Percentiles rank a stretch among this genome's conserved stretches.
Conservation (phyloP, 2,113 vertebrate genomes). For the Hipposideros armiger region DNA sequence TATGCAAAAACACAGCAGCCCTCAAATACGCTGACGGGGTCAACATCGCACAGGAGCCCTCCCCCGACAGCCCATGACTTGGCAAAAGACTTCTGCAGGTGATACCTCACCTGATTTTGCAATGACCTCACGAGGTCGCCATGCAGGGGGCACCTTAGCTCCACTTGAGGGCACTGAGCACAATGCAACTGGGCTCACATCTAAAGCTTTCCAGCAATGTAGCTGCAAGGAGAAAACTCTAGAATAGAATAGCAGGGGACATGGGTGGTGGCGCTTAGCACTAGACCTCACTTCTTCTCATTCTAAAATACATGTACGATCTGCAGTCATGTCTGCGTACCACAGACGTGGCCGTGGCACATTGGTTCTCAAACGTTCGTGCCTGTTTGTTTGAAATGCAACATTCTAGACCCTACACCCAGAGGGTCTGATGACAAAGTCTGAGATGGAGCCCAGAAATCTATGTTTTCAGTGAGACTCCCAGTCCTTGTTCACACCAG, state of each 20-base stretch:
- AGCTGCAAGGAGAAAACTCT: accelerated
- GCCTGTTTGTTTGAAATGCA: background rate
- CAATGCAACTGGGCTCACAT: accelerated
- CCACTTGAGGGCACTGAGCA: accelerated
- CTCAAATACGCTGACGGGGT: accelerated
- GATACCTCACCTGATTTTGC: background rate
- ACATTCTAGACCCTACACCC: background rate
- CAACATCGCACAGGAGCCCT: accelerated
- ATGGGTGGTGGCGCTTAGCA: background rate
- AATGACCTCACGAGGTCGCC: accelerated
- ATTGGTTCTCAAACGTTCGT: background rate
- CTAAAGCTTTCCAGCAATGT: accelerated
- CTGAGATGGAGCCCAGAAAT: background rate
- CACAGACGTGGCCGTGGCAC: background rate
- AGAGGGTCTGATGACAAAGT: background rate
- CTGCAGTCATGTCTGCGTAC: accelerated
- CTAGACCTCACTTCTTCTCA: background rate
- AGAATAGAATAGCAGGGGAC: too few relatives aligned
- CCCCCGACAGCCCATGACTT: accelerated
- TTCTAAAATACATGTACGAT: accelerated
- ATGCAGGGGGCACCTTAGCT: background rate
- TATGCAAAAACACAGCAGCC: accelerated
- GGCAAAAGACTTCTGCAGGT: accelerated
- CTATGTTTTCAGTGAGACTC: background rate
- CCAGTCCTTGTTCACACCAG: background rate